phyloP scores from a whole-genome alignment of 2,888 invertebrate species.

The Hanleya hanleyi region DNA sequence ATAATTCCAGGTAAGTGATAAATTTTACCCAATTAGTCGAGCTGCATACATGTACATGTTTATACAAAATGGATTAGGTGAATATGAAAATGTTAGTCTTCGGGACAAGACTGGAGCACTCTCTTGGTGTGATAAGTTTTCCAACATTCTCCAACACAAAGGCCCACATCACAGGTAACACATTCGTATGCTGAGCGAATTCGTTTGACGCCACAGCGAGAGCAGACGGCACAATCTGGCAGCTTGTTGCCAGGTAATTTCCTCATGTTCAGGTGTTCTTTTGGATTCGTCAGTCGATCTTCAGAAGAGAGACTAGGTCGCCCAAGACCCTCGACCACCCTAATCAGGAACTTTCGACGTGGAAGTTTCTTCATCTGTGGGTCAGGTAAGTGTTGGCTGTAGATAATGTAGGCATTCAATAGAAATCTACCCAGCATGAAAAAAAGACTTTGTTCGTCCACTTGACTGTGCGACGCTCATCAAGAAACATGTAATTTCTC shows the following conservation, averaged over 20 bases:
- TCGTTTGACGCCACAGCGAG: neutral
- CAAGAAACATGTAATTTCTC: neutral
- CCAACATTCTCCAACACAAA: no score
- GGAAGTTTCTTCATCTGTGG: no score
- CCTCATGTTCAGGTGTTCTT: neutral
- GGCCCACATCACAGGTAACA: no score
- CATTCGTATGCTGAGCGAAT: no score
- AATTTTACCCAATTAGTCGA: no score
- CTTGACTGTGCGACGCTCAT: neutral
- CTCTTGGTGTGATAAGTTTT: no score
- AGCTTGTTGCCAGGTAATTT: neutral
- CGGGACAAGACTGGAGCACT: no score
- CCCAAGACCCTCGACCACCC: neutral
- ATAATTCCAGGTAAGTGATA: no score
- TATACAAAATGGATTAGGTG: no score
- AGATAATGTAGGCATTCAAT: neutral
- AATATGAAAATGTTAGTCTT: no score
- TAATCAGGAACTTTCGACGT: no score
- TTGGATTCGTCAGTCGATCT: neutral
- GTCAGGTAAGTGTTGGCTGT: neutral
- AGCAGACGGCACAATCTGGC: neutral
- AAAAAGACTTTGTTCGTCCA: neutral
- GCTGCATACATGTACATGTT: no score
- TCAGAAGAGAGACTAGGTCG: neutral
- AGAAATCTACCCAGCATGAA: neutral